Conservation (phyloP, 2,113 vertebrate genomes). For the Corythornis cristatus region DNA sequence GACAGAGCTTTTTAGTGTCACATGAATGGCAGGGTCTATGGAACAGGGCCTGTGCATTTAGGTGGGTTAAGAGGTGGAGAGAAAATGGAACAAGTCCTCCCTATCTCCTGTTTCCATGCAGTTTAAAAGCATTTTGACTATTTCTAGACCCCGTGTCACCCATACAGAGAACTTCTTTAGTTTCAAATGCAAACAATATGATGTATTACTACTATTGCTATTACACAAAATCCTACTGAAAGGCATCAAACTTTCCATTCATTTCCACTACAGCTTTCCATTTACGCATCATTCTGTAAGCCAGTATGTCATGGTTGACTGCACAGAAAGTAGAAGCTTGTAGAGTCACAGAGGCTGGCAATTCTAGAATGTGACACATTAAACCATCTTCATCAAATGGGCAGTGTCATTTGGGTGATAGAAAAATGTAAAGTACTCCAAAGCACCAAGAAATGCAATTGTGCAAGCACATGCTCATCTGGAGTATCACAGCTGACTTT, state of each 20-base stretch:
- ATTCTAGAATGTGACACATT: not conserved
- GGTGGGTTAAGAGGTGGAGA: not conserved
- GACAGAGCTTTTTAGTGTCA: constrained; percentile 29
- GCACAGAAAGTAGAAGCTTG: not conserved
- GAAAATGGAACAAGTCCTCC: not conserved
- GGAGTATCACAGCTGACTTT: not conserved
- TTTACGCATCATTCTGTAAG: not conserved
- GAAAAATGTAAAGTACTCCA: not conserved
- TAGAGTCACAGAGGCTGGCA: not conserved
- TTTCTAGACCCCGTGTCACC: not conserved
- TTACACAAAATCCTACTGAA: not conserved
- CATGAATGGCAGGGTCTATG: not conserved
- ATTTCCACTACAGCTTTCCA: constrained; percentile 1
- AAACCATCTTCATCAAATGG: not conserved
- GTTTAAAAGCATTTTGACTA: not conserved
- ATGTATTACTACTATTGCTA: not conserved
- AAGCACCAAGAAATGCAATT: not conserved
- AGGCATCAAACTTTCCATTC: not conserved
- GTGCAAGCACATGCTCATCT: not conserved
- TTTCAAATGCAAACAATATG: constrained; percentile 10
- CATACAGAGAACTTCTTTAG: not conserved
- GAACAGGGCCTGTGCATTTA: not conserved
- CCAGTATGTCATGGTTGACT: not conserved
- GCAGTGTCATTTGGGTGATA: not conserved
- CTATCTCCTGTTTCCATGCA: not conserved